Evolutionary conservation across 2,797 vertebrate species (phyloP).

Genomic region (Brachyalestes nurse): DNA sequence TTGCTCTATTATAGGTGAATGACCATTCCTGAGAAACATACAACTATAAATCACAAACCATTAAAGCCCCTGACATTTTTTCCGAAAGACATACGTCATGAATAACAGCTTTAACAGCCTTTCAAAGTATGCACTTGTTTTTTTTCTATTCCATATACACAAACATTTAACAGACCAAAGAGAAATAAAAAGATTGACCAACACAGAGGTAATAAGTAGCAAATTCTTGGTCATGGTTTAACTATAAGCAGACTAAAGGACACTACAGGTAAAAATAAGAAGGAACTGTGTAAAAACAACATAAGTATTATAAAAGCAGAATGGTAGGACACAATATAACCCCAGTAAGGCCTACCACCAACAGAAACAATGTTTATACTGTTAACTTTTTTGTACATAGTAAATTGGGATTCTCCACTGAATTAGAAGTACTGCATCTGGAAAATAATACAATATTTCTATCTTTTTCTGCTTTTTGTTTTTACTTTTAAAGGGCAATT

Average conservation of each 20-base stretch:
- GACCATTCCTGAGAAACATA: not conserved
- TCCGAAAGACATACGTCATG: not conserved
- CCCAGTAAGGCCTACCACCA: not conserved
- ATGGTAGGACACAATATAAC: not conserved
- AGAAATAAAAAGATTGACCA: not conserved
- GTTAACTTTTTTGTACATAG: not conserved
- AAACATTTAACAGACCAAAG: not conserved
- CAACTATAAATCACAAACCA: not conserved
- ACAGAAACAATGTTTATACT: not conserved
- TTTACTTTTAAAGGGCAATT: not conserved
- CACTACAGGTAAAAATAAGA: not conserved
- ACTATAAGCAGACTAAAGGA: not conserved
- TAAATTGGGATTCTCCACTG: not conserved
- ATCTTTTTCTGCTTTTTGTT: not conserved
- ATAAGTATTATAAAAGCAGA: not conserved
- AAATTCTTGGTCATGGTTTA: not conserved
- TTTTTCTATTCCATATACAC: not conserved
- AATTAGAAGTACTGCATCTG: not conserved
- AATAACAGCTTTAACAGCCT: not conserved
- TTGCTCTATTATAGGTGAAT: not conserved
- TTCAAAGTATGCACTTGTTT: not conserved
- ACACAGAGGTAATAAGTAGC: not conserved
- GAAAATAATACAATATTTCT: not conserved
- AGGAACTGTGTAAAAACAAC: not conserved
- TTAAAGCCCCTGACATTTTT: not conserved